phyloP scores from a whole-genome alignment of 2,113 vertebrate species.

The Brachypodius melanocephalos region DNA sequence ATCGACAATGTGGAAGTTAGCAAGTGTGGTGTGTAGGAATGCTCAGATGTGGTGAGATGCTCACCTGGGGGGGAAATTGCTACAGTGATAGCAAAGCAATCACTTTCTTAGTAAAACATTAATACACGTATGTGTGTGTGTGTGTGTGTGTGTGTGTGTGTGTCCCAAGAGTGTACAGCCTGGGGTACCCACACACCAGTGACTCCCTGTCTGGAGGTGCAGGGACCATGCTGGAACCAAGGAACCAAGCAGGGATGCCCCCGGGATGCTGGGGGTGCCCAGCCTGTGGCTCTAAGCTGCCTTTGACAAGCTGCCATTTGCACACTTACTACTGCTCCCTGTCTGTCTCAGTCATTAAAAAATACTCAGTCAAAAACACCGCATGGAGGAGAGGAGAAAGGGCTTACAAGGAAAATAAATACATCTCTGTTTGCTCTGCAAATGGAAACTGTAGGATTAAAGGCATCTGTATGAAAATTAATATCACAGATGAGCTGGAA shows the following conservation, averaged over 20 bases:
- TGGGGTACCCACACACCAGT: rapidly evolving
- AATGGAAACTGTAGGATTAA: conserved; percentile 39
- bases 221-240: rapidly evolving
- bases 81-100: background rate
- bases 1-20: background rate
- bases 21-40: rapidly evolving
- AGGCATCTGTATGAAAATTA: background rate
- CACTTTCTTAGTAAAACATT: background rate
- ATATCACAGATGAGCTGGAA: background rate
- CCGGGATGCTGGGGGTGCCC: background rate
- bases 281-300: background rate
- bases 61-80: background rate
- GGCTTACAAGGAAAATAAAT: conserved; percentile 24
- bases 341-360: background rate
- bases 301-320: background rate
- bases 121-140: background rate
- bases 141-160: no score
- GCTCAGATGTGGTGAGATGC: rapidly evolving
- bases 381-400: background rate
- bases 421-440: conserved; percentile 19
- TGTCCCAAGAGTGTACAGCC: background rate
- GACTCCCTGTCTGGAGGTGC: background rate
- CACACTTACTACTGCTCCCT: background rate
- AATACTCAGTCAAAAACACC: background rate
- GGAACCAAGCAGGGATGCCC: background rate